Evolutionary conservation across 2,888 invertebrate species (phyloP).

Genomic region (Rotaria socialis): DNA sequence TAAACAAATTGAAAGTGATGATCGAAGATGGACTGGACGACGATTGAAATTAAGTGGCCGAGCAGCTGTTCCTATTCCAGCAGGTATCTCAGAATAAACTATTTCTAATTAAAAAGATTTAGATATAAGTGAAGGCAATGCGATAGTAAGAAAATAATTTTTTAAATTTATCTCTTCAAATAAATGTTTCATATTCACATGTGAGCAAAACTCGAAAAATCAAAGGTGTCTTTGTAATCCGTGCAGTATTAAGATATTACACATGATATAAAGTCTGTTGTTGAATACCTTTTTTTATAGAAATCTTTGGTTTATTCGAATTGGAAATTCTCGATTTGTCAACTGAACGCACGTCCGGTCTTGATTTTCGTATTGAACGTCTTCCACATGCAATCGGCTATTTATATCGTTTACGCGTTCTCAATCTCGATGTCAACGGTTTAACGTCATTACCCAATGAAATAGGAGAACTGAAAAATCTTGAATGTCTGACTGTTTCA

Average conservation of each 20-base stretch:
- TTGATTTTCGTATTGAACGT: slow-evolving; percentile 38
- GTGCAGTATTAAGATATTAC: no score
- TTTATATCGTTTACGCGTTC: slow-evolving; percentile 36
- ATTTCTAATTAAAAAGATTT: not conserved
- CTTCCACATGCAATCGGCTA: slow-evolving; percentile 39
- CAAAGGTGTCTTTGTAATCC: no score
- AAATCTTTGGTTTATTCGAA: slow-evolving; percentile 33
- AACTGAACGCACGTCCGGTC: slow-evolving; percentile 34
- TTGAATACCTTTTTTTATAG: not conserved
- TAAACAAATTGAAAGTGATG: not conserved
- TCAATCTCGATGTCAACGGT: slow-evolving; percentile 44
- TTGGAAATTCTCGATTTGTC: slow-evolving; percentile 44
- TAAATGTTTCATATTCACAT: no score
- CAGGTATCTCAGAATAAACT: not conserved
- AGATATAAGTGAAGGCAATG: no score
- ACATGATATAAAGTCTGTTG: no score
- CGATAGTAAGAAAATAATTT: no score
- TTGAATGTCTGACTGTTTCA: slow-evolving; percentile 42
- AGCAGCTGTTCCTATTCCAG: not conserved
- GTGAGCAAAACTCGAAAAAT: no score
- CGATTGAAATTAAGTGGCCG: not conserved
- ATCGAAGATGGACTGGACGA: not conserved
- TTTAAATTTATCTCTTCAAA: no score
- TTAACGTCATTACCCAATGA: slow-evolving; percentile 37
- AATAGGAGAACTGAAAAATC: slow-evolving; percentile 37